Conservation (phyloP, 1,140 invertebrate species). For the Bradysia coprophila region DNA sequence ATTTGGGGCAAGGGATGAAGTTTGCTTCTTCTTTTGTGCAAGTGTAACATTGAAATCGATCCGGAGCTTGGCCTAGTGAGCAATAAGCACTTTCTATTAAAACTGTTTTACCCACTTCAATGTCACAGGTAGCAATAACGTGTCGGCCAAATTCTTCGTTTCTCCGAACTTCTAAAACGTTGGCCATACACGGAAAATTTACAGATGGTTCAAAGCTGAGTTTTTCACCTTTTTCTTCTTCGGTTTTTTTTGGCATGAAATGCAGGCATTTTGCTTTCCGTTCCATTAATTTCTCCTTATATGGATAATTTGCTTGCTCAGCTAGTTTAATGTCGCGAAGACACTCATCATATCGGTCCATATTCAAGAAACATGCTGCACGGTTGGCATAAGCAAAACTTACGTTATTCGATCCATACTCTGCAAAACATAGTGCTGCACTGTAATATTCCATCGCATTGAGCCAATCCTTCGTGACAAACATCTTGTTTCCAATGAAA, state of each 20-base stretch:
- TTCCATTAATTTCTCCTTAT: conserved; percentile 6
- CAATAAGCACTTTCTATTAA: not conserved
- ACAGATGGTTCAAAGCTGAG: not conserved
- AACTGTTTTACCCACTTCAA: not conserved
- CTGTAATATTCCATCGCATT: conserved; percentile 7
- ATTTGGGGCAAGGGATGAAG: conserved; percentile 42
- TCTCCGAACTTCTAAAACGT: not conserved
- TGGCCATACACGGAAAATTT: not conserved
- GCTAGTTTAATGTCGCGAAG: conserved; percentile 21
- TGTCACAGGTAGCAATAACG: not conserved
- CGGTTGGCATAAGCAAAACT: conserved; percentile 23
- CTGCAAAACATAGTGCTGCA: conserved; percentile 11
- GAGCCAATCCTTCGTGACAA: not conserved
- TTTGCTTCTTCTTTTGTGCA: conserved; percentile 32
- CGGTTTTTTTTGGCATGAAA: conserved; percentile 11
- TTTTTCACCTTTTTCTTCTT: conserved; percentile 13
- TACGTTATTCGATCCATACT: conserved; percentile 10
- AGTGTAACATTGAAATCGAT: not conserved
- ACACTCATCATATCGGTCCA: conserved; percentile 20
- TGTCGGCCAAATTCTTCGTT: conserved; percentile 2
- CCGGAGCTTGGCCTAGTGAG: not conserved
- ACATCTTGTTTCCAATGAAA: not conserved
- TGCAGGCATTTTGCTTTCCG: conserved; percentile 7
- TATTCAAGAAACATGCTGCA: conserved; percentile 22
- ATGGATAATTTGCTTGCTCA: conserved; percentile 11